Evolutionary conservation across 1,140 invertebrate genomes (phyloP).

Genomic region (Oscheius sp.): DNA sequence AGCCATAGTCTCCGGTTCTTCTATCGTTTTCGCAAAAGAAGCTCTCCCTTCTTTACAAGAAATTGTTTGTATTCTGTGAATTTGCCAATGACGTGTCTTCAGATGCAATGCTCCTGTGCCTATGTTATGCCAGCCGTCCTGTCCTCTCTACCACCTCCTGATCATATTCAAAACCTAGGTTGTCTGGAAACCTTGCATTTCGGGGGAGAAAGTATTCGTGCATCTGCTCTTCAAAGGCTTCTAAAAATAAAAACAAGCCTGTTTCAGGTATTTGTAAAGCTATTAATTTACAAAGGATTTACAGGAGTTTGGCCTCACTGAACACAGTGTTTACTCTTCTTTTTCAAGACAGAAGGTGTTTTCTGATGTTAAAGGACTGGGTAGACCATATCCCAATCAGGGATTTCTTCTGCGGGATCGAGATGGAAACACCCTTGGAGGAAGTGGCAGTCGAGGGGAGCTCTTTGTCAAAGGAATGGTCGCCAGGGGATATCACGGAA

Average conservation of each 20-base stretch:
- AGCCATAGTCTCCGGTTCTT: conserved; percentile 20
- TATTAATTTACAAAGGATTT: conserved; percentile 3
- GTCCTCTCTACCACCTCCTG: conserved; percentile 6
- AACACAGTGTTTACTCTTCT: conserved; percentile 36
- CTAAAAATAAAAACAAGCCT: neutral
- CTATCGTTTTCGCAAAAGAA: conserved; percentile 11
- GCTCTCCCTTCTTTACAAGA: conserved; percentile 20
- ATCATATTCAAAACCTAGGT: neutral
- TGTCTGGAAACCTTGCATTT: conserved; percentile 30
- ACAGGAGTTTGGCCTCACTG: conserved; percentile 36
- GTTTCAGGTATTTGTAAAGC: conserved; percentile 15
- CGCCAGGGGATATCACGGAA: neutral
- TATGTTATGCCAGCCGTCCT: conserved; percentile 38
- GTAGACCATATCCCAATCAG: conserved; percentile 19
- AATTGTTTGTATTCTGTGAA: neutral
- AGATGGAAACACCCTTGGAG: neutral
- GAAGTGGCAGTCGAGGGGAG: conserved; percentile 15
- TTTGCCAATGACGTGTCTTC: neutral
- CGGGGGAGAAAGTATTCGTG: conserved; percentile 23
- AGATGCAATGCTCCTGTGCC: conserved; percentile 1
- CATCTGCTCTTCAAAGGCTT: neutral
- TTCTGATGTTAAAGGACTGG: neutral
- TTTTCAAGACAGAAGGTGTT: neutral
- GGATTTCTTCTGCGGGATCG: neutral
- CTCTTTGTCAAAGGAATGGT: neutral